Percentiles rank a stretch among this genome's conserved stretches.
These are phyloP conservation scores for Microcebus jonahi DNA, from an alignment of 2,113 vertebrate species.

Conservation along the genomic window DNA sequence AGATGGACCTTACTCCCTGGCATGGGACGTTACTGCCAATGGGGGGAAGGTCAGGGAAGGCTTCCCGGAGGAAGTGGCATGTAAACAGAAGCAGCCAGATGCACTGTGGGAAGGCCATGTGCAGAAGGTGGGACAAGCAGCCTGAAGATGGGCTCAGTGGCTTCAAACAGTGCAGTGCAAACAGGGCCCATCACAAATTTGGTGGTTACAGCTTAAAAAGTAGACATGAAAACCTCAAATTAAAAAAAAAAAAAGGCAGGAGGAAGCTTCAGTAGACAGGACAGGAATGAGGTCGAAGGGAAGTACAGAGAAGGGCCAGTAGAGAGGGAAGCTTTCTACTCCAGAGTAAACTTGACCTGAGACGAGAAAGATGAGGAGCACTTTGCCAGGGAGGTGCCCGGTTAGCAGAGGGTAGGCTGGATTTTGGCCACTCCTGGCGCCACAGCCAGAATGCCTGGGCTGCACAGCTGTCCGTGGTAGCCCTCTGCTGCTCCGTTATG, in stretches of 20 bases:
- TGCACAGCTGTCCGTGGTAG: fast-evolving
- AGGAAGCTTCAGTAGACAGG: not conserved
- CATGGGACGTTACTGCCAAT: too few species aligned
- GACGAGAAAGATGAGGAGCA: not conserved
- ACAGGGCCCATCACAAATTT: not conserved
- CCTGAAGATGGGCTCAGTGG: not conserved
- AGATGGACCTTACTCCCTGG: not conserved
- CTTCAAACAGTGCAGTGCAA: not conserved
- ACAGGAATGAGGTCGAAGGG: not conserved
- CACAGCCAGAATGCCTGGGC: not conserved
- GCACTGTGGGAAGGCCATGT: not conserved
- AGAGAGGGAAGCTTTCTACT: not conserved
- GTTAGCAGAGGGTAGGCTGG: not conserved
- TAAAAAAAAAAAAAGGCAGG: not conserved
- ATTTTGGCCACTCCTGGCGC: too few species aligned
- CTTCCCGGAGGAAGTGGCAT: not conserved
- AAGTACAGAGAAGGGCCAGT: not conserved
- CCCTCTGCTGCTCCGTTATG: not conserved
- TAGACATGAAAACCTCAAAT: not conserved
- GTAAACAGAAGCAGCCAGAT: not conserved
- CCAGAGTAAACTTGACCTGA: not conserved
- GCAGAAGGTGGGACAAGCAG: not conserved
- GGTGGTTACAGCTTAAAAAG: not conserved
- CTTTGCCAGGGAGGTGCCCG: not conserved
- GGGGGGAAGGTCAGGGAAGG: not conserved